A percentile compares a stretch with the other conserved stretches of the same genome.
Evolutionary conservation across 1,140 invertebrate genomes (phyloP).

Genomic region (Acromyrmex echinatior): DNA sequence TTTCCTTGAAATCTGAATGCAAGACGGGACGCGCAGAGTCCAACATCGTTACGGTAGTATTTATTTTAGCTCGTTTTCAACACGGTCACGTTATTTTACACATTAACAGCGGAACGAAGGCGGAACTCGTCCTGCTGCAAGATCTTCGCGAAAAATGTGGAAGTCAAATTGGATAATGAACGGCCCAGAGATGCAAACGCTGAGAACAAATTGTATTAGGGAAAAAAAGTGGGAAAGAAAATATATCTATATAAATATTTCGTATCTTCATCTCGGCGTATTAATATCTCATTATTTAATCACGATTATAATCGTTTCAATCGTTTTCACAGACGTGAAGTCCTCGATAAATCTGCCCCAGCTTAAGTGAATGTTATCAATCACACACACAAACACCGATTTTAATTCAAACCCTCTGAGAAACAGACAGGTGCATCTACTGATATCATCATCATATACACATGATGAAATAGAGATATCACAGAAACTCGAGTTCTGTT

Average conservation of each 20-base stretch:
- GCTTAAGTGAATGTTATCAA: slow-evolving; percentile 22
- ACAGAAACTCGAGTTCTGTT: not conserved
- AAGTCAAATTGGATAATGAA: not conserved
- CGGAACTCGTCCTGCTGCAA: not conserved
- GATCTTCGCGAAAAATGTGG: not conserved
- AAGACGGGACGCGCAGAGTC: not conserved
- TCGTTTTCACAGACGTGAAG: not conserved
- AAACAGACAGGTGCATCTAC: slow-evolving; percentile 34
- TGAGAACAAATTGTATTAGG: not conserved
- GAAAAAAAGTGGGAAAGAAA: not conserved
- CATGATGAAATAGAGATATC: not conserved
- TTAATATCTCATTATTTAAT: slow-evolving; percentile 28
- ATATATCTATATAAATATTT: not conserved
- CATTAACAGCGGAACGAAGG: not conserved
- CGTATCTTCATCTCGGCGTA: not conserved
- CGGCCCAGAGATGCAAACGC: not conserved
- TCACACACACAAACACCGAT: not conserved
- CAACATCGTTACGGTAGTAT: slow-evolving; percentile 12
- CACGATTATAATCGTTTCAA: slow-evolving; percentile 22
- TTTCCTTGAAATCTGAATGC: slow-evolving; percentile 42
- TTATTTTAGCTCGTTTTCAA: slow-evolving; percentile 34
- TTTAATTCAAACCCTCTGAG: slow-evolving; percentile 46
- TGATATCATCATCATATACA: not conserved
- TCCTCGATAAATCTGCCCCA: slow-evolving; percentile 3
- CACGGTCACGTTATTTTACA: not conserved